Evolutionary conservation across 1,140 invertebrate species (phyloP).

Genomic region (Diprion similis): DNA sequence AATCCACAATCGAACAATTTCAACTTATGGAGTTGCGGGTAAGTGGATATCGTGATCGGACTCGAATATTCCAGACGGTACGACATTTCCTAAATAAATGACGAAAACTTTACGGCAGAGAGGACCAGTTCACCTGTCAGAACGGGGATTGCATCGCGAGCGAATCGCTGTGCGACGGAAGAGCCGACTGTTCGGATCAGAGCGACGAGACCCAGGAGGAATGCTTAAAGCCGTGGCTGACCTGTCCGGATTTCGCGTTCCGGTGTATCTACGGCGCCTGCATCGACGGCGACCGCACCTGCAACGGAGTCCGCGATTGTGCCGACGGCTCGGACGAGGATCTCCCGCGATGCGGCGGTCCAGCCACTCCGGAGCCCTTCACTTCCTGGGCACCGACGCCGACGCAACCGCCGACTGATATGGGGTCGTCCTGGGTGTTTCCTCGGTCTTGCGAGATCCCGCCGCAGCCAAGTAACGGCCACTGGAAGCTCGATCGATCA

Average conservation of each 20-base stretch:
- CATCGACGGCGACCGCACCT: slow-evolving; percentile 62
- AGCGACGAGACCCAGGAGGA: slow-evolving; percentile 67
- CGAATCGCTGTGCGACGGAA: slow-evolving; percentile 63
- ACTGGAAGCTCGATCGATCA: slow-evolving; percentile 41
- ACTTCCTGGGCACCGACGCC: neutral
- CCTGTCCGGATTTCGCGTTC: slow-evolving; percentile 60
- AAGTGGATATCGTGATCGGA: neutral
- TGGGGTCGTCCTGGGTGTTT: neutral
- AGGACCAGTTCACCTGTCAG: slow-evolving; percentile 45
- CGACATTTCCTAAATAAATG: neutral
- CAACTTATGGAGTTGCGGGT: neutral
- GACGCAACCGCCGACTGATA: slow-evolving; percentile 12
- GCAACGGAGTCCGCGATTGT: slow-evolving; percentile 69
- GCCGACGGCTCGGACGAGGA: slow-evolving; percentile 74
- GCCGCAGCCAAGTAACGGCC: slow-evolving; percentile 45
- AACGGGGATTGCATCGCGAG: slow-evolving; percentile 49
- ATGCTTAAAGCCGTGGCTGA: slow-evolving; percentile 54
- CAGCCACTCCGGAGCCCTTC: slow-evolving; percentile 7
- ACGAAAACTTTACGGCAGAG: neutral
- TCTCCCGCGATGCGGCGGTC: slow-evolving; percentile 31
- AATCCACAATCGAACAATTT: neutral
- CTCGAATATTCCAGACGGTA: neutral
- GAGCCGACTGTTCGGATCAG: slow-evolving; percentile 61
- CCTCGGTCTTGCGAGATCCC: slow-evolving; percentile 42
- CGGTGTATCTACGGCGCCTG: slow-evolving; percentile 70